Percentiles rank a stretch among this genome's conserved stretches.
Conservation (phyloP, 30 jellyfish, hydroid and myxozoan species). For the Clytia hemisphaerica region DNA sequence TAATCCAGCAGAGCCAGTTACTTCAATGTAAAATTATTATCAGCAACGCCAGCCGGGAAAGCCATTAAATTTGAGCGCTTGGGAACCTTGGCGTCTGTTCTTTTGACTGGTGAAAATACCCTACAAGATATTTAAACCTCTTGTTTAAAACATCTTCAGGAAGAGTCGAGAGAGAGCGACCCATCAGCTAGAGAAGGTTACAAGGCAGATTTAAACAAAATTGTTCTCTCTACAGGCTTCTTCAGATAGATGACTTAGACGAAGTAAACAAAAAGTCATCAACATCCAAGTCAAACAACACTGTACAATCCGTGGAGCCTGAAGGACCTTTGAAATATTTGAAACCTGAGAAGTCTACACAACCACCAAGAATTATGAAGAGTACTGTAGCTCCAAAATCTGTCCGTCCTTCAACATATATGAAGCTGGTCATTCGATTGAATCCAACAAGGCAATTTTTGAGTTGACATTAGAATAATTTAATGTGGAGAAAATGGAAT, state of each 20-base stretch:
- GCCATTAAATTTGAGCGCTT: conserved; percentile 30
- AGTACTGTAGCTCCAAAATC: conserved; percentile 30
- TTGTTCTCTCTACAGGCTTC: conserved; percentile 20
- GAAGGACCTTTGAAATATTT: too few relatives aligned
- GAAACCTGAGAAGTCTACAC: too few relatives aligned
- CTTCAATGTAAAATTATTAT: conserved; percentile 17
- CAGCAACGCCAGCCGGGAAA: conserved; percentile 27
- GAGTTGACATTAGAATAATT: not conserved
- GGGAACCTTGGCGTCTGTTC: conserved; percentile 29
- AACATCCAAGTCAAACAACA: too few relatives aligned
- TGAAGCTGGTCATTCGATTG: too few relatives aligned
- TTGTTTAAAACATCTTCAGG: conserved; percentile 8
- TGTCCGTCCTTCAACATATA: conserved; percentile 11
- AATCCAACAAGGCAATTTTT: too few relatives aligned
- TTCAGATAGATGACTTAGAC: conserved; percentile 15
- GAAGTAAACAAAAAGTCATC: too few relatives aligned
- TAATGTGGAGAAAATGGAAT: conserved; percentile 1
- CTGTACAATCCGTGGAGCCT: too few relatives aligned
- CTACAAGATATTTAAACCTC: conserved; percentile 4
- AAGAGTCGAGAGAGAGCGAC: conserved; percentile 5
- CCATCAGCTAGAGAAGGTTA: conserved; percentile 19
- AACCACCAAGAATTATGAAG: too few relatives aligned
- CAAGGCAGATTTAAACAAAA: conserved; percentile 11
- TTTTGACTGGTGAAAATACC: conserved; percentile 7
- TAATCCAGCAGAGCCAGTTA: too few relatives aligned